Percentiles rank a stretch among this genome's conserved stretches.
phyloP scores from a whole-genome alignment of 2,113 vertebrate species.

The Seriola rivoliana region DNA sequence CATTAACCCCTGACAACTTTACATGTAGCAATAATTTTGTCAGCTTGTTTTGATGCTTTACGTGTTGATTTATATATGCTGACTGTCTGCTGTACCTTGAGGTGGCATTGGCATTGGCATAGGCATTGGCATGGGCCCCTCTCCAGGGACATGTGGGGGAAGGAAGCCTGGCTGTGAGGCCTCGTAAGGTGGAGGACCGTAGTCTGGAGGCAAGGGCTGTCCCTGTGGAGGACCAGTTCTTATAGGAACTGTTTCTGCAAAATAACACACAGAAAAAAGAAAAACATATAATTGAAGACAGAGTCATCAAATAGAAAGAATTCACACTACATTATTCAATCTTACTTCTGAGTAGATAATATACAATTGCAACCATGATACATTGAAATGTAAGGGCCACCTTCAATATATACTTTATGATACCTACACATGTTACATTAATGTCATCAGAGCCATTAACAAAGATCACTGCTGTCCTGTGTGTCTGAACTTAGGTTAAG shows the following conservation, averaged over 20 bases:
- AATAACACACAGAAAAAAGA: conserved; percentile 25
- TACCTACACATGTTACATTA: not conserved
- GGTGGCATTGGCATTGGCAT: conserved; percentile 76
- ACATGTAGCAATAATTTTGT: not conserved
- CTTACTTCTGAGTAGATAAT: not conserved
- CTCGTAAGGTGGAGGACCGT: conserved; percentile 95
- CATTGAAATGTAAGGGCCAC: not conserved
- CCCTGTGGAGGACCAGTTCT: conserved; percentile 86
- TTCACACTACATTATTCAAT: not conserved
- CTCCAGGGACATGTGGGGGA: conserved; percentile 89
- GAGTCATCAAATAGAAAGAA: not conserved
- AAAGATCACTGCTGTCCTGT: not conserved
- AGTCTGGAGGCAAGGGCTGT: conserved; percentile 89
- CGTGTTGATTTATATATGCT: not conserved
- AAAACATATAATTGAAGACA: not conserved
- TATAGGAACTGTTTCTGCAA: conserved; percentile 79
- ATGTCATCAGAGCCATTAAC: not conserved
- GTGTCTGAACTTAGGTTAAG: not conserved
- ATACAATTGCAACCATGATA: not conserved
- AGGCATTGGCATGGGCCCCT: conserved; percentile 84
- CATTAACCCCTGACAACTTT: not conserved
- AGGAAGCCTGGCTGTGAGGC: conserved; percentile 88
- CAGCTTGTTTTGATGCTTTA: not conserved
- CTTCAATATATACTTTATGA: not conserved
- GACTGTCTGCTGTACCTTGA: conserved; percentile 81